Base-by-base conservation (phyloP, 2,113 vertebrate genomes). In the Ptyas mucosa region DNA sequence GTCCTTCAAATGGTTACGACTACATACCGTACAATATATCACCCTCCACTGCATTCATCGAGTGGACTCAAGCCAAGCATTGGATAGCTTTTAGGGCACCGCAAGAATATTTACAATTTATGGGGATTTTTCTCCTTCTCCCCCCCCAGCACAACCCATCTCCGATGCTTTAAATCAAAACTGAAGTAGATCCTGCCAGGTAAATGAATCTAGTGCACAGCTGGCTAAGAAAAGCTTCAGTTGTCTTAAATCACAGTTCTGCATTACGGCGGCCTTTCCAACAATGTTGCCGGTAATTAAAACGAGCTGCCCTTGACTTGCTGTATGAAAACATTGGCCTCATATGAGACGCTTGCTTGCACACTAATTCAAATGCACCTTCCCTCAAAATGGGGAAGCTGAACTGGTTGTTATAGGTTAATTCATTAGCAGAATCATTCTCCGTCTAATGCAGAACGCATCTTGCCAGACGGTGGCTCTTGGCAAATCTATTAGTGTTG, bases 401-500 rank as follows among this genome's bases (percentile, higher is more conserved):
- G 52, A 52, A 46, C 49, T 69, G 29, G 12, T 39, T 88, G 46
- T 88, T 88, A n/a, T n/a, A 15, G 39, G 49, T 53, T 92, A 92
- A 91, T 91, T 91, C 87, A 88, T 88, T 69, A 58, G 49, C n/a
- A 58, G 64, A 92, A 88, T 64, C 51, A 61, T 24, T 61, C 9
- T 61, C 58, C 26, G 24, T 61, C 9, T 61, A 4, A 61, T 61
- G 58, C 57, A 8, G 23, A 58, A 58, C 2, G 8, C 57, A 39
- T 75, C 15, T 52, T 75, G 89, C 89, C 75, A 90, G 49, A 90
- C 29, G 39, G 2, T 21, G 10, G 20, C 46, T 88, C 57, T 39
- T 49, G 0, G 46, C 46, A 53, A 24, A 21, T 34, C 3, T 49
- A 34, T 61, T 69, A 88, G 52, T 88, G 85, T 14, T 61, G 39